These are phyloP conservation scores for Galeopsomyia nigrocyanea DNA, from an alignment of 2,888 invertebrate genomes.

Conservation along the genomic window DNA sequence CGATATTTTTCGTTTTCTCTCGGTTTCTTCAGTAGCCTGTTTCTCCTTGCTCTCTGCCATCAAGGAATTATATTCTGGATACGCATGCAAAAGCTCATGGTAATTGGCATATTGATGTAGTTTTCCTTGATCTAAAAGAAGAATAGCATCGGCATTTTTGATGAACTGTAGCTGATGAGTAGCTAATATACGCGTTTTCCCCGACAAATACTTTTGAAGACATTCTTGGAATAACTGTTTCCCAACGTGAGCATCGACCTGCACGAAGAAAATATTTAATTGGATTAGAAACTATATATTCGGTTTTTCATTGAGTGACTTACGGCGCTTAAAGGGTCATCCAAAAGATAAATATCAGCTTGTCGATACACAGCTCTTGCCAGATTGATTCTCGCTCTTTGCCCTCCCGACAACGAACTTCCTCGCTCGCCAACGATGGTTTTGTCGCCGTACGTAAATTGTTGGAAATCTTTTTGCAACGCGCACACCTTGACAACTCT, in stretches of 20 bases:
- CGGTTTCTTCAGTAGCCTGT: too few relatives aligned
- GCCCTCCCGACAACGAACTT: constrained; percentile 67
- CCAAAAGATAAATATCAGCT: constrained; percentile 84
- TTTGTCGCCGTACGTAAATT: constrained; percentile 78
- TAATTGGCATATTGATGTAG: constrained; percentile 56
- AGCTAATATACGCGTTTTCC: constrained; percentile 81
- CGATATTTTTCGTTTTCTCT: too few relatives aligned
- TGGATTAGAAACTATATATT: too few relatives aligned
- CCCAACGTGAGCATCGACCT: constrained; percentile 81
- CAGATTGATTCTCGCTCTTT: too few relatives aligned
- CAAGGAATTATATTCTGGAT: too few relatives aligned
- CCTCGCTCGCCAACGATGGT: constrained; percentile 82
- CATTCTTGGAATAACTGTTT: constrained; percentile 83
- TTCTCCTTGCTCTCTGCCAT: constrained; percentile 10
- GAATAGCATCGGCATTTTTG: constrained; percentile 69
- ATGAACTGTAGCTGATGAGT: constrained; percentile 83
- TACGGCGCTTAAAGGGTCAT: constrained; percentile 74
- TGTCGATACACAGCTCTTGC: constrained; percentile 82
- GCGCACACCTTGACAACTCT: constrained; percentile 68
- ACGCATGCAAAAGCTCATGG: constrained; percentile 54
- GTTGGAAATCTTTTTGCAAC: constrained; percentile 70
- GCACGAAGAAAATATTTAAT: neutral
- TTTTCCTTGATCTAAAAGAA: constrained; percentile 59
- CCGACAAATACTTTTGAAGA: constrained; percentile 75
- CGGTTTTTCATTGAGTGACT: too few relatives aligned